A percentile compares a stretch with the other conserved stretches of the same genome.
Evolutionary conservation across 2,888 invertebrate species (phyloP).

Genomic region (Platycheirus albimanus): DNA sequence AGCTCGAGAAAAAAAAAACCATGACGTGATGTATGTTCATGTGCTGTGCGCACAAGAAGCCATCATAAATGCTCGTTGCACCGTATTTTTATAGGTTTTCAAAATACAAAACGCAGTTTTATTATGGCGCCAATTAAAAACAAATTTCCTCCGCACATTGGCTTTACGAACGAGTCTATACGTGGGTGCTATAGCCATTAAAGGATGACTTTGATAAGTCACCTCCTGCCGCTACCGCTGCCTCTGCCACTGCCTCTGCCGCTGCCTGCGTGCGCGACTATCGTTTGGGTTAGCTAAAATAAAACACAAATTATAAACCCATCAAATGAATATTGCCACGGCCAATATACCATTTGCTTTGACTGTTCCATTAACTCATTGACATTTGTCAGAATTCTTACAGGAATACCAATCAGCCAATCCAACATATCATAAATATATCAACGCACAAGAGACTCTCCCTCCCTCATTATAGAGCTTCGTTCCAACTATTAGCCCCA

Average conservation of each 20-base stretch:
- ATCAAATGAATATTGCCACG: conserved; percentile 36
- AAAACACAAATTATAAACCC: conserved; percentile 43
- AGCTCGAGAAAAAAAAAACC: no score
- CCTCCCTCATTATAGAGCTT: background rate
- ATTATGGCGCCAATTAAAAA: conserved; percentile 63
- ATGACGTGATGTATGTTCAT: no score
- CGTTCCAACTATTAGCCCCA: conserved; percentile 14
- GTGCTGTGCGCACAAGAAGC: background rate
- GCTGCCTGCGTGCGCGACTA: no score
- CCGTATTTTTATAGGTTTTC: conserved; percentile 41
- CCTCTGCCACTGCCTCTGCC: no score
- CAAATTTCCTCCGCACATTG: conserved; percentile 29
- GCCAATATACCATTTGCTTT: conserved; percentile 1
- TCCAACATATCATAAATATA: conserved; percentile 37
- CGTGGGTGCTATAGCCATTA: conserved; percentile 18
- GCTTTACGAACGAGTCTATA: background rate
- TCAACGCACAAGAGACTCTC: background rate
- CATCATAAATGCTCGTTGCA: conserved; percentile 46
- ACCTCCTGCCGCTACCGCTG: no score
- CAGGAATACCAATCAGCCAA: conserved; percentile 58
- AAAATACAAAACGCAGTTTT: conserved; percentile 46
- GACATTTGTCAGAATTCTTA: conserved; percentile 56
- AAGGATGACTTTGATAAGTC: conserved; percentile 48
- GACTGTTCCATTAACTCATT: conserved; percentile 59
- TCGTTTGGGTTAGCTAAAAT: no score